Conservation (phyloP, 2,113 vertebrate genomes). For the Phyllopteryx taeniolatus region DNA sequence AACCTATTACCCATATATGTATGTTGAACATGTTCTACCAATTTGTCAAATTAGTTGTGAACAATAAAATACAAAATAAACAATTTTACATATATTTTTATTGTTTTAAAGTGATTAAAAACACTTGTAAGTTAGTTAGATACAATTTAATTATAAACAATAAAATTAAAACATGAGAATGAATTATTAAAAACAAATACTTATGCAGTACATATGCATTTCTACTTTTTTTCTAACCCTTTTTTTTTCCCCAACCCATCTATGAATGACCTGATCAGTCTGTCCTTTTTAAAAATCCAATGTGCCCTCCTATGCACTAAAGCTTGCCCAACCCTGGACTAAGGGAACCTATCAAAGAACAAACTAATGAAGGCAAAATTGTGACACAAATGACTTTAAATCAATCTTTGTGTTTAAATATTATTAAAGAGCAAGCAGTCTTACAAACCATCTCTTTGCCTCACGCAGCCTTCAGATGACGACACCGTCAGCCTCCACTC, state of each 20-base stretch:
- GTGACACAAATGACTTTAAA: not conserved
- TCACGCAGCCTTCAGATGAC: constrained; percentile 90
- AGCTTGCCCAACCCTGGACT: not conserved
- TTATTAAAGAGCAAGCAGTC: not conserved
- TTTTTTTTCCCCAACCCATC: not conserved
- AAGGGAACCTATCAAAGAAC: not conserved
- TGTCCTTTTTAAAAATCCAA: not conserved
- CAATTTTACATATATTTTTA: too few relatives aligned
- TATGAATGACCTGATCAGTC: not conserved
- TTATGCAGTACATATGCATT: not conserved
- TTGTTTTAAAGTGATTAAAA: too few relatives aligned
- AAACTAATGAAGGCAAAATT: not conserved
- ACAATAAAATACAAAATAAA: too few relatives aligned
- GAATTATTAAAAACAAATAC: too few relatives aligned
- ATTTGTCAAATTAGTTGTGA: too few relatives aligned
- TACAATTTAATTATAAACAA: too few relatives aligned
- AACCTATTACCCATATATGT: too few relatives aligned
- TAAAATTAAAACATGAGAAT: too few relatives aligned
- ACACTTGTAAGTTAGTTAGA: too few relatives aligned
- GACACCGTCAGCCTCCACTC: constrained; percentile 98
- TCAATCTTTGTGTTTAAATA: not conserved
- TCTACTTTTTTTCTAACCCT: not conserved
- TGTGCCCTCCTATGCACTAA: not conserved
- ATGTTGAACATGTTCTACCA: too few relatives aligned
- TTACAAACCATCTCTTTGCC: constrained; percentile 12